Percentiles rank a stretch among this genome's conserved stretches.
Evolutionary conservation across 2,797 vertebrate species (phyloP).

Genomic region (Malacoraja senta): DNA sequence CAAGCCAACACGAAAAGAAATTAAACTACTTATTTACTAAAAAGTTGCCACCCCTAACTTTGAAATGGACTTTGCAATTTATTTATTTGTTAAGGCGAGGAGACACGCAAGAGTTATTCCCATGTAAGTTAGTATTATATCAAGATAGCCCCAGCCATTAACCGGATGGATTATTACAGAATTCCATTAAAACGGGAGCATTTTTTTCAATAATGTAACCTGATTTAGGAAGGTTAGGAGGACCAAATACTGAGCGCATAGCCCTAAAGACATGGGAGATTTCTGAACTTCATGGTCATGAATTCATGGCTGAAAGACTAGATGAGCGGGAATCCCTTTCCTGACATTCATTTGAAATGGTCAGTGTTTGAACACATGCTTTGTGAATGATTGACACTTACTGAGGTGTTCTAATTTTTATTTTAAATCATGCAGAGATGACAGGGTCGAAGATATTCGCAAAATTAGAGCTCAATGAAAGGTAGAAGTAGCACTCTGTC

Average conservation of each 20-base stretch:
- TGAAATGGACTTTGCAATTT: background rate
- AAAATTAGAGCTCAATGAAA: no score
- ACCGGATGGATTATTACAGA: background rate
- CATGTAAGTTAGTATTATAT: background rate
- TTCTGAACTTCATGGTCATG: background rate
- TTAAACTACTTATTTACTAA: background rate
- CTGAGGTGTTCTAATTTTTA: no score
- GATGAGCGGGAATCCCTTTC: background rate
- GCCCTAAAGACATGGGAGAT: background rate
- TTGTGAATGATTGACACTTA: background rate
- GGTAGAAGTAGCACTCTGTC: no score
- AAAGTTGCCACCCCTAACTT: no score
- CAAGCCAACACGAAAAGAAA: background rate
- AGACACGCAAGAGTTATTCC: background rate
- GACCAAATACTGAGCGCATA: background rate
- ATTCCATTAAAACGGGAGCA: background rate
- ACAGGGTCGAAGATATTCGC: no score
- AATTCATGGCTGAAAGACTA: no score
- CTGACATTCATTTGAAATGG: background rate
- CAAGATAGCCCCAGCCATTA: background rate
- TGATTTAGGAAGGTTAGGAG: background rate
- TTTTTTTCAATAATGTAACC: background rate
- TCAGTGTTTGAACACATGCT: background rate
- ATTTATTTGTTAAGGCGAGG: background rate
- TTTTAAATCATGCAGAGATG: no score